Conservation (phyloP, 2,888 invertebrate genomes). For the Agrenia bidenticulata region DNA sequence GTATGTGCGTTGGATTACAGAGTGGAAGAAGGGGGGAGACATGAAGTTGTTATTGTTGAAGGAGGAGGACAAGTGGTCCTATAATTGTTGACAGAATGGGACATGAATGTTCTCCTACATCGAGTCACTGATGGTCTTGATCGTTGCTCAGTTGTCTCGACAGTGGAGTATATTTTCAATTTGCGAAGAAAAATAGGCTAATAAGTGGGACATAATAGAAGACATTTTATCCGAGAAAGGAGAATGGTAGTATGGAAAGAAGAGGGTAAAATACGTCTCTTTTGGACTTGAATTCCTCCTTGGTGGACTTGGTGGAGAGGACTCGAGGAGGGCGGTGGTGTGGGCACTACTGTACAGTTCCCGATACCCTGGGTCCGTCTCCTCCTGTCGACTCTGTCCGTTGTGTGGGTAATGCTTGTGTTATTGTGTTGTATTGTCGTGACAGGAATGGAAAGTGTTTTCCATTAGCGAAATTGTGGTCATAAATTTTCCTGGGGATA, state of each 20-base stretch:
- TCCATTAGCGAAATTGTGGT: constrained; percentile 54
- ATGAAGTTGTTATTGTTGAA: constrained; percentile 10
- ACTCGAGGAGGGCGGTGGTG: too few relatives aligned
- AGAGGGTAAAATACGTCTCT: too few relatives aligned
- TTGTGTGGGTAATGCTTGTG: constrained; percentile 51
- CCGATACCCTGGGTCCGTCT: constrained; percentile 2
- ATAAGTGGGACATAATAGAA: constrained; percentile 49
- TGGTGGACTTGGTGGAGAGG: too few relatives aligned
- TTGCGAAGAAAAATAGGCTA: constrained; percentile 52
- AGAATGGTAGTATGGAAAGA: not conserved
- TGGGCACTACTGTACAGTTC: too few relatives aligned
- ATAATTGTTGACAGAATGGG: constrained; percentile 44
- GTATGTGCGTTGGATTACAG: not conserved
- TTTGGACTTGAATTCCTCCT: too few relatives aligned
- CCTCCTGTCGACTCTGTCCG: constrained; percentile 20
- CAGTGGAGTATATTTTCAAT: constrained; percentile 48
- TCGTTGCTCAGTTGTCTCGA: constrained; percentile 23
- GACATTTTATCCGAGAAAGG: constrained; percentile 25
- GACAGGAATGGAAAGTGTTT: constrained; percentile 54
- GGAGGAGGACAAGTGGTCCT: constrained; percentile 24
- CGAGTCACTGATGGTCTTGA: constrained; percentile 32
- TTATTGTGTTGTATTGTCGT: constrained; percentile 54
- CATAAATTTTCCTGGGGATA: constrained; percentile 53
- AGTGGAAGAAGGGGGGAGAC: not conserved
- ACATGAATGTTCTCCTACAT: constrained; percentile 18